Evolutionary conservation across 2,797 vertebrate species (phyloP), one percentile per base, ranked within the genome.

Genomic region (Cossypha polioptera): DNA sequence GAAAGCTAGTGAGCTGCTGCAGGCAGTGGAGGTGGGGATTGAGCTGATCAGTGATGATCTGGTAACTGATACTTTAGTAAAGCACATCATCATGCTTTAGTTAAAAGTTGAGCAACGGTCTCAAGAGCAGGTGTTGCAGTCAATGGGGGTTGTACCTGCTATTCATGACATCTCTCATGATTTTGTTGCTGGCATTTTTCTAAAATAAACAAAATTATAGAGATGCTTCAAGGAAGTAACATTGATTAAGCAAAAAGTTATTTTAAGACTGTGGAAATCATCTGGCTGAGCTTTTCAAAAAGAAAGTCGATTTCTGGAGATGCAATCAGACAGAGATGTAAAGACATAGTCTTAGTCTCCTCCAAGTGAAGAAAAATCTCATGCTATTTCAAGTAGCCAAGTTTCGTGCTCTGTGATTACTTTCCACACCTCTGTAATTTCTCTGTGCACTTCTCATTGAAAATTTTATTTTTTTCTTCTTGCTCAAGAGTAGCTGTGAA

Each of bases 211-310:
- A 57, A 73, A 92, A 74, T 84, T 79, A 82, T 7, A 69, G 66
- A 85, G 31, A 13, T 80, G 53, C 50, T 79, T 79, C 28, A 77
- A 92, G 90, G 72, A 97, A 94, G 45, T 33, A 57, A 77, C 86
- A 89, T n/a, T 93, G 90, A 94, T 95, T 93, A 90, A 90, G 67
- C 40, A 68, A 78, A 81, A 95, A 82, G 88, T 93, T 97, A 95
- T 97, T 97, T 97, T 97, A 91, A 93, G 96, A 48, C 63, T 11
- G 10, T 96, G 93, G 83, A 95, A 91, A 86, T 95, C 51, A 89
- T 90, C 90, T 92, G 86, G 57, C 85, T 95, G 76, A 96, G 96
- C 35, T 93, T 88, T 66, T 62, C 35, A 31, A 92, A 84, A 94
- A 90, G 71, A 57, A 92, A 40, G 72, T 67, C 58, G 16, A 16